phyloP scores from a whole-genome alignment of 2,113 vertebrate genomes.

The Hippopotamus amphibius region DNA sequence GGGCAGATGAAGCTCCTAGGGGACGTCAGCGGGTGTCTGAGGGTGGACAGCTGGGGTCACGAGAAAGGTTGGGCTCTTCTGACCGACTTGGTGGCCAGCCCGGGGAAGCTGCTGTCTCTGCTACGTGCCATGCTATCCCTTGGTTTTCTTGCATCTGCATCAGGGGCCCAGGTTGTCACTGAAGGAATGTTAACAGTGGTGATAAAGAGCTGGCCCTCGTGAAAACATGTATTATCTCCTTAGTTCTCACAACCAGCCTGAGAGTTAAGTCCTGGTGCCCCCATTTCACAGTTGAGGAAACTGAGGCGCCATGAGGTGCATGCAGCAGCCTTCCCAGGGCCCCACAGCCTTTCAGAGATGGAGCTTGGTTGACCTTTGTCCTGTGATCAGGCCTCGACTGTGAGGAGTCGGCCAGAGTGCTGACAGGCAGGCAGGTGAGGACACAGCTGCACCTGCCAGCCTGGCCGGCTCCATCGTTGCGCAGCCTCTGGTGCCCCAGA shows the following conservation, averaged over 20 bases:
- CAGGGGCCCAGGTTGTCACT: neutral
- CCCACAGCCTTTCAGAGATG: neutral
- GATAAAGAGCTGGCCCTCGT: neutral
- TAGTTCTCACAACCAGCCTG: neutral
- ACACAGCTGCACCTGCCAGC: fast-evolving
- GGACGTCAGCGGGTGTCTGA: fast-evolving
- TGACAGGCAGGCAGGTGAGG: neutral
- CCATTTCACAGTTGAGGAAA: neutral
- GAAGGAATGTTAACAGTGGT: neutral
- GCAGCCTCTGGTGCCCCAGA: neutral
- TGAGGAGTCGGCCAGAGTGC: neutral
- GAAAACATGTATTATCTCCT: neutral
- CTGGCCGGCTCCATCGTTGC: fast-evolving
- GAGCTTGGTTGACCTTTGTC: neutral
- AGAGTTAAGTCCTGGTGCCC: neutral
- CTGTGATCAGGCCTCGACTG: neutral
- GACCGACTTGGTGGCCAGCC: neutral
- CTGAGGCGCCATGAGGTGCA: too few relatives aligned
- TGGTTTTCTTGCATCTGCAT: neutral
- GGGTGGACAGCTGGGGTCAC: neutral
- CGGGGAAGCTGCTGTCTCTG: too few relatives aligned
- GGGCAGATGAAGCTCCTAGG: neutral
- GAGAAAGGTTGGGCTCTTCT: neutral
- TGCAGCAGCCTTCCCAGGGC: neutral
- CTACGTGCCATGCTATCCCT: neutral